phyloP scores from a whole-genome alignment of 2,113 vertebrate genomes.

The Microtus oregoni region DNA sequence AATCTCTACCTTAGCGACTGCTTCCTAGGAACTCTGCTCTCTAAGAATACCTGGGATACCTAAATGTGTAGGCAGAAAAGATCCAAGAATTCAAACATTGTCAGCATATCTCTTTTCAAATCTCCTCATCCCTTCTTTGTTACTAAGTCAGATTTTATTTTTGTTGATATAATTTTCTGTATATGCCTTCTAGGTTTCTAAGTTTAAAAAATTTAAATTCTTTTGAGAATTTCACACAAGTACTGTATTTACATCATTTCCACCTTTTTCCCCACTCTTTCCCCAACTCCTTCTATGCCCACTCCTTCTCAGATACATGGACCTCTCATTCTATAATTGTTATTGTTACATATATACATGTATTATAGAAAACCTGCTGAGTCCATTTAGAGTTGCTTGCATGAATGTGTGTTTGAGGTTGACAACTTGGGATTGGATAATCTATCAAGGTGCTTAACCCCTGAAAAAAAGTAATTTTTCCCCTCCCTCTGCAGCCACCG shows the following conservation, averaged over 20 bases:
- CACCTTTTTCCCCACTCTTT: too few relatives aligned
- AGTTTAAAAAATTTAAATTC: neutral
- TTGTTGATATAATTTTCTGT: neutral
- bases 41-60: conserved; percentile 1
- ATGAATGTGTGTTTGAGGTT: neutral
- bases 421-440: neutral
- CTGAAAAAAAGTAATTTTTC: neutral
- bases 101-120: conserved; percentile 18
- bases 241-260: neutral
- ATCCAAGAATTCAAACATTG: neutral
- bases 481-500: neutral
- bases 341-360: neutral
- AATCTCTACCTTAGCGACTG: neutral
- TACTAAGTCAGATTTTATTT: conserved; percentile 38
- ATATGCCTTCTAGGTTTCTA: neutral
- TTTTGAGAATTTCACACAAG: neutral
- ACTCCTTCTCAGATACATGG: neutral
- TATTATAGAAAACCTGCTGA: neutral
- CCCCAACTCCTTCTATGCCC: neutral
- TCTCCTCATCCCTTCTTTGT: too few relatives aligned
- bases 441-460: neutral
- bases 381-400: neutral
- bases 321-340: neutral
- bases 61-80: conserved; percentile 25
- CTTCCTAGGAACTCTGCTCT: neutral